Evolutionary conservation across 2,113 vertebrate genomes (phyloP), one percentile per base, ranked within the genome.

Genomic region (Alligator mississippiensis): DNA sequence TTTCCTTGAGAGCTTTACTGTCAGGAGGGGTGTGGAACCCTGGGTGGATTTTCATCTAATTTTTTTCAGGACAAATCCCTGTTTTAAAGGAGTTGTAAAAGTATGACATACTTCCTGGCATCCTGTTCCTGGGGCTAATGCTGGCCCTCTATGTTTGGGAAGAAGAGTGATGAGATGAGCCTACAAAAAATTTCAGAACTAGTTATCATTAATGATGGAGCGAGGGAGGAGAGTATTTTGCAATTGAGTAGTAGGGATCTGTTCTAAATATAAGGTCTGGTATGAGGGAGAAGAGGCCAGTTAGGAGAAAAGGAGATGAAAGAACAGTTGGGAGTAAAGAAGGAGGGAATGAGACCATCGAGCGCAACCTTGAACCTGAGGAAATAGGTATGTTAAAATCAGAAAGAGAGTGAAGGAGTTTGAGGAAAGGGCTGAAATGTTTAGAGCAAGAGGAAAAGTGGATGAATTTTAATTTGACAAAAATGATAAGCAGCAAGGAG

Each of bases 391-490:
- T 80, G 3, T 82, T 92, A 59, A 63, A 54, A 72, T n/a, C 12
- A 74, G n/a, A 94, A 81, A 91, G 84, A 19, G 21, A 77, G 5
- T 12, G 18, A 16, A 34, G 58, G 21, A 82, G 61, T 54, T 54
- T 76, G 22, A 63, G 9, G 4, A 22, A 55, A 84, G 75, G 18
- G 89, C 62, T 64, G 70, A 90, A 70, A 59, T 24, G 66, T 9
- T 62, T 54, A 82, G 88, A 83, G 54, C 28, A 90, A 79, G 84
- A 79, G 78, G 84, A 3, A n/a, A 91, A 90, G 72, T 10, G 66
- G 72, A 91, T 86, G 82, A 88, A 15, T 82, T 74, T 84, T 78
- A 19, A 85, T 94, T 19, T 88, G 55, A 47, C 86, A 58, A 47
- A 91, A 95, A 25, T n/a, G 28, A 89, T 30, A 93, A 92, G 85